A percentile compares a stretch with the other conserved stretches of the same genome.
phyloP scores from a whole-genome alignment of 2,888 invertebrate genomes.

The Deilephila porcellus region DNA sequence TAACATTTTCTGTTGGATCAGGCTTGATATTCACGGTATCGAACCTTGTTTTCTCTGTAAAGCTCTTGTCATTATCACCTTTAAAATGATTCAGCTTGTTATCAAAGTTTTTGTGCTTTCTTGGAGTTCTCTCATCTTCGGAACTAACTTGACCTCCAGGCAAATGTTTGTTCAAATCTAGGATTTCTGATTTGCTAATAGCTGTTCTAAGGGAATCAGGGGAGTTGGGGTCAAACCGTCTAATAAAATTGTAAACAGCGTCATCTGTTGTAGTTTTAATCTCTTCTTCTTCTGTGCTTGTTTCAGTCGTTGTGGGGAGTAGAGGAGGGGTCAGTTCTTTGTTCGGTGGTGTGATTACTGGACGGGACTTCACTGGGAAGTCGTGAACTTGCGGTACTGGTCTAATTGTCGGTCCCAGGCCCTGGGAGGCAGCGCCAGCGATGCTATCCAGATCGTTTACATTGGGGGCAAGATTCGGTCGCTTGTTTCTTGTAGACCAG shows the following conservation, averaged over 20 bases:
- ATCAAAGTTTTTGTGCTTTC: slow-evolving; percentile 63
- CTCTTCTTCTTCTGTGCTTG: slow-evolving; percentile 51
- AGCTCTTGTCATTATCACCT: slow-evolving; percentile 59
- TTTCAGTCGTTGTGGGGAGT: slow-evolving; percentile 55
- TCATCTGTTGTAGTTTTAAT: slow-evolving; percentile 59
- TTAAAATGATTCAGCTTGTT: slow-evolving; percentile 63
- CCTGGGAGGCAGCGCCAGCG: slow-evolving; percentile 60
- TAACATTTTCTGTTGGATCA: slow-evolving; percentile 24
- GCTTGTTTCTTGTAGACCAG: slow-evolving; percentile 78
- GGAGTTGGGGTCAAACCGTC: slow-evolving; percentile 77
- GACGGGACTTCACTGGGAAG: neutral
- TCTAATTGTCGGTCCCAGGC: slow-evolving; percentile 57
- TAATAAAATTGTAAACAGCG: slow-evolving; percentile 74
- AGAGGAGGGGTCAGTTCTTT: slow-evolving; percentile 61
- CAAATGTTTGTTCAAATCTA: slow-evolving; percentile 68
- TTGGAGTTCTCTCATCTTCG: slow-evolving; percentile 70
- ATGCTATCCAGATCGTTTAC: slow-evolving; percentile 46
- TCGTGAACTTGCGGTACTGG: slow-evolving; percentile 46
- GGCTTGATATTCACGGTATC: slow-evolving; percentile 66
- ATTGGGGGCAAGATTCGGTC: slow-evolving; percentile 37
- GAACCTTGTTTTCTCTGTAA: slow-evolving; percentile 56
- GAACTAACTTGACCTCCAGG: slow-evolving; percentile 71
- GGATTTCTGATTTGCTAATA: slow-evolving; percentile 73
- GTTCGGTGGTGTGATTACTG: slow-evolving; percentile 20
- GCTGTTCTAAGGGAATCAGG: slow-evolving; percentile 68